Evolutionary conservation across 2,888 invertebrate genomes (phyloP), one percentile per base, ranked within the genome.

Genomic region (Erebia palarica): DNA sequence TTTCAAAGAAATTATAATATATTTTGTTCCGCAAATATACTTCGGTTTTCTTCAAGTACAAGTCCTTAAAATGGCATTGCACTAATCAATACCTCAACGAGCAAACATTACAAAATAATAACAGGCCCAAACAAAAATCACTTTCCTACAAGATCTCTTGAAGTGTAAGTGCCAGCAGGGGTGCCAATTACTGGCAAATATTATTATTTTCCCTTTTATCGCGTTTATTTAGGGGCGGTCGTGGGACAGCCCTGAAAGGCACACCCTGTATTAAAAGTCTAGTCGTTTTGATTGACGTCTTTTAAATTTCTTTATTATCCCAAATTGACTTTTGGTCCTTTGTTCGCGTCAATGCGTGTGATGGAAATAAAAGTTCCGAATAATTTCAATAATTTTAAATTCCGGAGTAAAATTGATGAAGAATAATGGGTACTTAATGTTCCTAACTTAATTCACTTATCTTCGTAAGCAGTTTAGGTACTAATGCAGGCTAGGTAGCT

Each of bases 131-230:
- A 75, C 79, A 81, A 80, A 80, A 78, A 80, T 80, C 85, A 88
- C 87, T 89, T 90, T 91, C 87, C 87, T 90, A 88, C 84, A 92
- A 92, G 92, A 91, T 89, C 89, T 89, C 84, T 85, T 89, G 84
- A 89, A 89, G 88, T 89, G 86, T 91, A 89, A 90, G 89, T 89
- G 84, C 84, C 92, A 82, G 86, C 86, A 90, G 92, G 92, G 92
- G 90, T 86, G 91, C 93, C 92, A 92, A 92, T 93, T 92, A 92
- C 88, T 83, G 86, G 80, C 82, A 90, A 91, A 92, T 91, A 92
- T 90, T 90, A 88, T 91, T 90, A 90, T 89, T 90, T 91, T 89
- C 86, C 80, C 85, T 89, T 91, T 92, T 69, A 75, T 73, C 60
- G 65, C 61, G 61, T 75, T 91, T 91, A 91, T 92, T 92, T 92